A percentile compares a stretch with the other conserved stretches of the same genome.
Conservation (phyloP, 2,113 vertebrate species). For the Hemicordylus capensis region DNA sequence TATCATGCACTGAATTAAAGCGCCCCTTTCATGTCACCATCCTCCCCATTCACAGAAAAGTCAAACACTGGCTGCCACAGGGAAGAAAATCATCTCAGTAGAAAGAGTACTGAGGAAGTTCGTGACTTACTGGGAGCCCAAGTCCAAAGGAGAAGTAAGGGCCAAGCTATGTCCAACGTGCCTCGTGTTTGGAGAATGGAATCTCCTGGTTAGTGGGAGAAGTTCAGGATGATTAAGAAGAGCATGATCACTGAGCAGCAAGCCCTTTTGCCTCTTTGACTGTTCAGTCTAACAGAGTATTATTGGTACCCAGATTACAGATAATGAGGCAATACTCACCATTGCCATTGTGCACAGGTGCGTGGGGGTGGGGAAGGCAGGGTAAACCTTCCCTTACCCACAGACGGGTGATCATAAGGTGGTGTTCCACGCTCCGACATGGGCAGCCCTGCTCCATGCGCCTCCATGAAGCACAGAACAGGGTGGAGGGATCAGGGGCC, state of each 20-base stretch:
- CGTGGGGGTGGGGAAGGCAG: too few relatives aligned
- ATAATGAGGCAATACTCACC: too few relatives aligned
- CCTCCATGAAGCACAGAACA: too few relatives aligned
- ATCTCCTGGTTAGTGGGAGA: neutral
- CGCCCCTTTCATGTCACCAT: neutral
- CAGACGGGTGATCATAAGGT: too few relatives aligned
- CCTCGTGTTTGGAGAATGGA: neutral
- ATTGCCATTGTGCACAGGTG: too few relatives aligned
- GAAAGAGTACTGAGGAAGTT: neutral
- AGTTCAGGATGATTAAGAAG: neutral
- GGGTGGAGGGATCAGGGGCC: too few relatives aligned
- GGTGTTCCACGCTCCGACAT: too few relatives aligned
- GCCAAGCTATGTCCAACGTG: neutral
- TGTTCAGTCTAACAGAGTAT: neutral
- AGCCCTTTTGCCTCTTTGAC: neutral
- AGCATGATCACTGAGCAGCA: neutral
- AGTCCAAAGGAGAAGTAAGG: too few relatives aligned
- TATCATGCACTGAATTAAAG: neutral
- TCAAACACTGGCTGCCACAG: neutral
- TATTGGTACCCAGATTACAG: too few relatives aligned
- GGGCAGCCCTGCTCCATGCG: too few relatives aligned
- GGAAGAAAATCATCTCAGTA: neutral
- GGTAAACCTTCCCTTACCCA: too few relatives aligned
- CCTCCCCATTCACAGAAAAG: neutral
- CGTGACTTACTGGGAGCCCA: neutral